Evolutionary conservation across 2,888 invertebrate genomes (phyloP), one percentile per base, ranked within the genome.

Genomic region (Standfussiana lucernea): DNA sequence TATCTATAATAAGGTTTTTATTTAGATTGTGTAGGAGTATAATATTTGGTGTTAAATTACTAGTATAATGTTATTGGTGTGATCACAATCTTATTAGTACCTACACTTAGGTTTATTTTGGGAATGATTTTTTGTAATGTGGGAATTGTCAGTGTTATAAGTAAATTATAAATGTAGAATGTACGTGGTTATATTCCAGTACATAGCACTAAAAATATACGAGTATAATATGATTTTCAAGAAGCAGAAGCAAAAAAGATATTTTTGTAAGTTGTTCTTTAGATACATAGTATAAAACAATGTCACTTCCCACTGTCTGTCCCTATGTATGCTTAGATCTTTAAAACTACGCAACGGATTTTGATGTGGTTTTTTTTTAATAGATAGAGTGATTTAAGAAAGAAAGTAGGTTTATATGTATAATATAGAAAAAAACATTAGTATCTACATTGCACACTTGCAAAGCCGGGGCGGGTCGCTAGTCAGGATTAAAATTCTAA

Each of bases 1-100:
- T 61, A 35, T 72, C 24, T 15, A 42, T 61, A 79, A 77, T 42
- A 79, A 50, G 61, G 28, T 62, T 77, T 78, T 79, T 77, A 77
- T 79, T 79, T 42, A 35, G 35, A 61, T 79, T 77, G 42, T 56
- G 4, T 28, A 50, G 24, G 35, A 50, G 40, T 50, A 42, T 71
- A 42, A 77, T 77, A 71, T 70, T 50, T 50, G 47, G 24, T 61
- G 18, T 59, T 68, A 71, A 35, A 62, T 79, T 71, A 45, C 42
- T 79, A 53, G 35, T 71, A n/a, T 37, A 62, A 70, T 50, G 35
- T 50, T 79, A 62, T 77, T 64, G 73, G 50, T 64, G 21, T 32
- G 62, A 47, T 64, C 21, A n/a, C 21, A n/a, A 62, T 35, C 45
- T 53, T 70, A 66, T 61, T 53, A 61, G 21, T 56, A 18, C 42